Percentiles rank a stretch among this genome's conserved stretches.
phyloP scores from a whole-genome alignment of 2,113 vertebrate genomes.

The Ploceus nigricollis region DNA sequence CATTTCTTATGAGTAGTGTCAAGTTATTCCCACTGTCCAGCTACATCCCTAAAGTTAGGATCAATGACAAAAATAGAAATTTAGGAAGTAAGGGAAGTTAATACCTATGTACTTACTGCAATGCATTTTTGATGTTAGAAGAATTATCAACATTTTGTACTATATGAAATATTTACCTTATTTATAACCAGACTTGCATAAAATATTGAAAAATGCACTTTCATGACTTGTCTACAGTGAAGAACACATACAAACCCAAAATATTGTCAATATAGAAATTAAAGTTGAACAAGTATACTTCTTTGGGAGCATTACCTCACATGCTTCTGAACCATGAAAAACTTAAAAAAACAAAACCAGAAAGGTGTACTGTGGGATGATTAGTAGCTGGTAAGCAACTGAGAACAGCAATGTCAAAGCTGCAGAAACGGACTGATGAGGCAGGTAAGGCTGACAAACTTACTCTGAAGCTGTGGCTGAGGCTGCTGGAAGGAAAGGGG shows the following conservation, averaged over 20 bases:
- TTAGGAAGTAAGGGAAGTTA: not conserved
- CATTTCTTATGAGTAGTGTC: not conserved
- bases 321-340: slow-evolving; percentile 64
- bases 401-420: slow-evolving; percentile 68
- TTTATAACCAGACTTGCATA: not conserved
- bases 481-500: slow-evolving; percentile 98
- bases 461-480: slow-evolving; percentile 99
- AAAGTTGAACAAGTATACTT: slow-evolving; percentile 37
- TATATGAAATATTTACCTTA: not conserved
- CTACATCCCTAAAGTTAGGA: not conserved
- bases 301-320: slow-evolving; percentile 24
- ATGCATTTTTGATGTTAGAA: not conserved
- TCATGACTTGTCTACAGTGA: not conserved
- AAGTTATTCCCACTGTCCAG: not conserved
- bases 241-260: not conserved
- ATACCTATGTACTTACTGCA: not conserved
- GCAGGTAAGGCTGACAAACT: slow-evolving; percentile 91
- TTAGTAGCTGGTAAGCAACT: slow-evolving; percentile 61
- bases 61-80: not conserved
- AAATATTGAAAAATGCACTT: not conserved
- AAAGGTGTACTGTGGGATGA: slow-evolving; percentile 52
- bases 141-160: not conserved
- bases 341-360: slow-evolving; percentile 42
- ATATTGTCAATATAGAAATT: not conserved
- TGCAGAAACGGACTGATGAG: slow-evolving; percentile 76